Evolutionary conservation across 1,140 invertebrate species (phyloP).

Genomic region (Harpegnathos saltator): DNA sequence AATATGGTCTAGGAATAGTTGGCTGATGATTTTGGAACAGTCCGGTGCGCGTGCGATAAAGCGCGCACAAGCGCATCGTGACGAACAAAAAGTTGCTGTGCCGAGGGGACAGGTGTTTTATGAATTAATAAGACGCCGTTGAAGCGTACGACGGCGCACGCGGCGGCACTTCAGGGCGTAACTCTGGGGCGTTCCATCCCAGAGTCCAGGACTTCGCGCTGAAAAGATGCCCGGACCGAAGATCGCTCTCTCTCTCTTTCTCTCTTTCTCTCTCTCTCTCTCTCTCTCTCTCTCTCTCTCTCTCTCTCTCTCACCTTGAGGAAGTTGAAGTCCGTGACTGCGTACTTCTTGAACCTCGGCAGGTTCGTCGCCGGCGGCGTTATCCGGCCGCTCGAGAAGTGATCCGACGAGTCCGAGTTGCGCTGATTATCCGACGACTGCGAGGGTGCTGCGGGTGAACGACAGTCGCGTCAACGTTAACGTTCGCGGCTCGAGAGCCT

Average conservation of each 20-base stretch:
- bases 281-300: too few species aligned
- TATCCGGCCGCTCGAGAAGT: slow-evolving; percentile 91
- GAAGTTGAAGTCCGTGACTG: slow-evolving; percentile 96
- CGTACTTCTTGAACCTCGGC: slow-evolving; percentile 95
- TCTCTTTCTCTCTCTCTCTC: too few species aligned
- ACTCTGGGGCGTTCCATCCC: slow-evolving; percentile 26
- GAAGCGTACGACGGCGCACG: not conserved
- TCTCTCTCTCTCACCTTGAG: slow-evolving; percentile 92
- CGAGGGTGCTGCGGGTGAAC: slow-evolving; percentile 78
- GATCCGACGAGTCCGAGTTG: slow-evolving; percentile 81
- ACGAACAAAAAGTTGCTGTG: not conserved
- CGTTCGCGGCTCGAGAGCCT: too few species aligned
- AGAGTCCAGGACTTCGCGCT: not conserved
- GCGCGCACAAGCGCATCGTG: not conserved
- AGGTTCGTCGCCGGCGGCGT: slow-evolving; percentile 93
- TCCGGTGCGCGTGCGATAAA: not conserved
- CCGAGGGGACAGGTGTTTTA: not conserved
- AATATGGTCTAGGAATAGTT: slow-evolving; percentile 24
- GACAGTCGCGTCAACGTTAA: not conserved
- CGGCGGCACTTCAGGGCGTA: slow-evolving; percentile 8
- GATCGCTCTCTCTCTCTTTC: too few species aligned
- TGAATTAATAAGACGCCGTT: not conserved
- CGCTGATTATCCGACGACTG: slow-evolving; percentile 83
- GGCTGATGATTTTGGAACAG: not conserved
- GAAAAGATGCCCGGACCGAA: too few species aligned